A percentile compares a stretch with the other conserved stretches of the same genome.
These are phyloP conservation scores for Chlorops oryzae DNA, from an alignment of 1,140 invertebrate genomes.

Conservation along the genomic window DNA sequence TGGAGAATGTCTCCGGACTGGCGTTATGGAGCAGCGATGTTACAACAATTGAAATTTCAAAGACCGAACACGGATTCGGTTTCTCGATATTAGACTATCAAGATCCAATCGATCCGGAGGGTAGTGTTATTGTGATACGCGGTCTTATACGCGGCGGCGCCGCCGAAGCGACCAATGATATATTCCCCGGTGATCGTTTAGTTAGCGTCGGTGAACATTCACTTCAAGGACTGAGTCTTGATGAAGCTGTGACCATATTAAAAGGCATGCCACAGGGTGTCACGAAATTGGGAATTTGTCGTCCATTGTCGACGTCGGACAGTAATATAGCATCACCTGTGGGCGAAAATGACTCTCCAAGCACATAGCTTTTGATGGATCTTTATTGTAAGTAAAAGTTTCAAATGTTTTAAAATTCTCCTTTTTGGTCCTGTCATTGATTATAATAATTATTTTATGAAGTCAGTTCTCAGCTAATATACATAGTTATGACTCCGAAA, in stretches of 20 bases:
- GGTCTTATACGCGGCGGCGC: slow-evolving; percentile 88
- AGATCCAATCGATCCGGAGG: slow-evolving; percentile 79
- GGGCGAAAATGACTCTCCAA: slow-evolving; percentile 31
- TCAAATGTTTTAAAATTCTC: too few species aligned
- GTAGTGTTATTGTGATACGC: slow-evolving; percentile 89
- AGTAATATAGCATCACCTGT: slow-evolving; percentile 51
- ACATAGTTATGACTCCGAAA: too few species aligned
- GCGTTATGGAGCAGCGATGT: slow-evolving; percentile 90
- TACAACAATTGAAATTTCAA: slow-evolving; percentile 77
- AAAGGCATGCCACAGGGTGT: slow-evolving; percentile 77
- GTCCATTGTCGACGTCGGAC: slow-evolving; percentile 60
- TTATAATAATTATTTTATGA: too few species aligned
- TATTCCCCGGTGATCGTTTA: slow-evolving; percentile 86
- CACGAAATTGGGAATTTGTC: slow-evolving; percentile 78
- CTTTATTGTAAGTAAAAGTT: slow-evolving; percentile 35
- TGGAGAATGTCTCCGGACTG: slow-evolving; percentile 83
- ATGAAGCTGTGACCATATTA: slow-evolving; percentile 83
- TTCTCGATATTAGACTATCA: slow-evolving; percentile 94
- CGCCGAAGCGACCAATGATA: slow-evolving; percentile 77
- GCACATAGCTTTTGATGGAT: slow-evolving; percentile 37
- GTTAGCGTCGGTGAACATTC: slow-evolving; percentile 81
- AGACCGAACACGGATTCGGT: slow-evolving; percentile 85
- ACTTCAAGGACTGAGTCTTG: slow-evolving; percentile 81
- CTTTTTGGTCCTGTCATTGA: too few species aligned
- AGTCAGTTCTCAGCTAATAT: too few species aligned